Base-by-base conservation (phyloP, 2,113 vertebrate genomes). In the Erinaceus europaeus region DNA sequence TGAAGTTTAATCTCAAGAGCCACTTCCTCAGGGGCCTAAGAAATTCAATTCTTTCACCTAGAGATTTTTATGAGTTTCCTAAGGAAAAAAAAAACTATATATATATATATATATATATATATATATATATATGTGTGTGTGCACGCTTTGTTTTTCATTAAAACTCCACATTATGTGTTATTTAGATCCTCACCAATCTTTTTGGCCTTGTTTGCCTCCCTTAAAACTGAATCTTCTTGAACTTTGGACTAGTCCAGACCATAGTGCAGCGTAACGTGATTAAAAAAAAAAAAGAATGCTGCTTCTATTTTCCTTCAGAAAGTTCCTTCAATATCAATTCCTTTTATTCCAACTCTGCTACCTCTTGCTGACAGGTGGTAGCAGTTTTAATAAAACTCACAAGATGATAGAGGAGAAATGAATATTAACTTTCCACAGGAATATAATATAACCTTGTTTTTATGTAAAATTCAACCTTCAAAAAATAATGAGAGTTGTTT, bases 381-480 rank as follows among this genome's bases (percentile, higher is more conserved):
- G 52, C 69, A 89, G 52, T 76, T 93, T 93, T 93, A 93, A 94
- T 95, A 94, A 93, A 90, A 87, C 59, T 87, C 78, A 93, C 18
- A 76, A 80, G 81, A 86, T 93, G 69, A 93, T 52, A 79, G 50
- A 61, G 59, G 65, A 89, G 59, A 91, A 90, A 91, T 83, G 81
- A 94, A 85, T 91, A 92, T 90, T 89, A 92, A 86, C 87, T 93
- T 91, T 76, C 86, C 81, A 92, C 18, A 72, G 62, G 77, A 77
- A 93, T 46, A 85, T 38, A 89, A 79, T 82, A 86, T 86, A 92
- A 86, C 74, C 78, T 93, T 78, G 61, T 93, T 91, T 93, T 91
- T 93, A 93, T 93, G 87, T 90, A 93, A 93, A 95, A 91, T 79
- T 93, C 81, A 91, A 90, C 92, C 89, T 96, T 93, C 82, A 87